Base-by-base conservation (phyloP, 2,797 vertebrate species). In the Myotis vivesi region DNA sequence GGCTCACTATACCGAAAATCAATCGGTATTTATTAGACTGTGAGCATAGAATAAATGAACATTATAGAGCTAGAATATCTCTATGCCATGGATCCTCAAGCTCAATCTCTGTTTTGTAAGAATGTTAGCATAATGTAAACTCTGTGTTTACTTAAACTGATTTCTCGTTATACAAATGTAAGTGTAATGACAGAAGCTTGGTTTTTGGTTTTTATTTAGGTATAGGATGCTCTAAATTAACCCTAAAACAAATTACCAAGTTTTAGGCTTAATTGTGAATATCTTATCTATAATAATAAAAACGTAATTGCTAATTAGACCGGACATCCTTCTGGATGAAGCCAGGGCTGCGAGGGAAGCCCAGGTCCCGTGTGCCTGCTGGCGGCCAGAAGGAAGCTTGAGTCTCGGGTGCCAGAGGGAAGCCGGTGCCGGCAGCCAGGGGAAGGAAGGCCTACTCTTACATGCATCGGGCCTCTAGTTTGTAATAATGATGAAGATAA, bases 191-290 rank as follows among this genome's bases (percentile, higher is more conserved):
- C 25, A 68, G 57, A 83, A n/a, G 6, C n/a, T 79, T 85, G 72
- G 28, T 23, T 79, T 84, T 76, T 69, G 20, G 25, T 80, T 75
- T 82, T 89, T 72, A 28, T 5, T 77, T 84, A 79, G 64, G 8
- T 84, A n/a, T 36, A 53, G 17, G 22, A 83, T 69, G n/a, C 28
- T 92, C 13, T 87, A 59, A 82, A 69, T 91, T 41, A 87, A 68
- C 9, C 36, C 62, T 95, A 62, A 83, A 71, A 49, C 30, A 59
- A 6, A 83, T 88, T 46, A 28, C 15, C 25, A 91, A 33, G 25
- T 77, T 85, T 83, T 79, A 83, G 53, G 33, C 88, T 93, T 83
- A 71, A 57, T 71, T 38, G 11, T 87, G 20, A 87, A 33, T 80
- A 66, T 87, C 62, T 91, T 23, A 66, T 87, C 53, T 55, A 57